These are phyloP conservation scores for Heteronetta atricapilla DNA, from an alignment of 2,113 vertebrate species.

Conservation along the genomic window DNA sequence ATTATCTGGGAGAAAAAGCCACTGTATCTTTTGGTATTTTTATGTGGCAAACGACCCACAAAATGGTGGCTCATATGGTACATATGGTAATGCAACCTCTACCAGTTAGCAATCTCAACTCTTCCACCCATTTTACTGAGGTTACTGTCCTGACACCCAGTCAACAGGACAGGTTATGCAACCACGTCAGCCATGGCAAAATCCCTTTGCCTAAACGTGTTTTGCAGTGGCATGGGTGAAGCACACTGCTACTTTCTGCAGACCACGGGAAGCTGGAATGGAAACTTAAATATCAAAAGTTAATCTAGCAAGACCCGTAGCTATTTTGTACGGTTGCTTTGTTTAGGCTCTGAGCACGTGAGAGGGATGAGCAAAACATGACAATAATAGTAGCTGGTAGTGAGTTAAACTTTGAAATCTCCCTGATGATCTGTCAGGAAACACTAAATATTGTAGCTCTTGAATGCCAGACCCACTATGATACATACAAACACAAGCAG, in stretches of 20 bases:
- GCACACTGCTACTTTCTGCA: not conserved
- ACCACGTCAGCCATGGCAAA: not conserved
- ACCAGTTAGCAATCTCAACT: not conserved
- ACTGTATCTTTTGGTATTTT: not conserved
- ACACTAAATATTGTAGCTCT: constrained; percentile 19
- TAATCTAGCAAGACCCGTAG: not conserved
- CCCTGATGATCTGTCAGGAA: constrained; percentile 28
- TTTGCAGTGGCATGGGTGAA: not conserved
- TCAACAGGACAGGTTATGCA: not conserved
- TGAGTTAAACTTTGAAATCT: constrained; percentile 20
- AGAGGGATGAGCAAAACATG: not conserved
- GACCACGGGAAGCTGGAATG: not conserved
- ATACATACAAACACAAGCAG: not conserved
- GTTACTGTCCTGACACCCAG: not conserved
- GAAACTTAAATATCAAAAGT: not conserved
- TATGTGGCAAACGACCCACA: not conserved
- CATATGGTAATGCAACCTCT: not conserved
- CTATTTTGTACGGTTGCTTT: not conserved
- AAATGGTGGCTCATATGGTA: not conserved
- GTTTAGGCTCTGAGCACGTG: not conserved
- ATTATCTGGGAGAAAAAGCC: not conserved
- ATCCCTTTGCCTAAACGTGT: not conserved
- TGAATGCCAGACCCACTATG: not conserved
- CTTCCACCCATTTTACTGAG: not conserved
- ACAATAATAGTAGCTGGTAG: not conserved